Conservation (phyloP, 2,888 invertebrate species). For the Tridacna gigas region DNA sequence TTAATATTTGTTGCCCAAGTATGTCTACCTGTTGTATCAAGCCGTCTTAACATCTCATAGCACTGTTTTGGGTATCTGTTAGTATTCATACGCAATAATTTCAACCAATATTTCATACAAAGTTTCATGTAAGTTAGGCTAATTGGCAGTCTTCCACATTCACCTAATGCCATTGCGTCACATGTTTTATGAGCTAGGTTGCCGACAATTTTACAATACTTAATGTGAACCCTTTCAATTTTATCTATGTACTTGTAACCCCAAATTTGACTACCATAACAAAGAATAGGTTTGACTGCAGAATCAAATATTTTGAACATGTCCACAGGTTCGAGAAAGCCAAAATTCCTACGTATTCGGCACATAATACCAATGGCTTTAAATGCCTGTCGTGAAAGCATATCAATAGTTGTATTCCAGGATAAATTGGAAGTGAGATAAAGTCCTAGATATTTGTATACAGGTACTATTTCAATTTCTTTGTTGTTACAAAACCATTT, state of each 20-base stretch:
- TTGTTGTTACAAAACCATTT: slow-evolving; percentile 29
- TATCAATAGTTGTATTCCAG: too few relatives aligned
- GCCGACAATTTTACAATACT: slow-evolving; percentile 27
- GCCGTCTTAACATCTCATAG: slow-evolving; percentile 26
- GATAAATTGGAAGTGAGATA: too few relatives aligned
- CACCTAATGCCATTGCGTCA: slow-evolving; percentile 28
- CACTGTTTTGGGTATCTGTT: slow-evolving; percentile 34
- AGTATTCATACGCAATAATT: slow-evolving; percentile 26
- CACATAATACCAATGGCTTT: slow-evolving; percentile 7
- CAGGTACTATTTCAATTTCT: slow-evolving; percentile 35
- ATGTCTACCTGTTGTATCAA: too few relatives aligned
- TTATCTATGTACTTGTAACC: too few relatives aligned
- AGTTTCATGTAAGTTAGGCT: slow-evolving; percentile 10
- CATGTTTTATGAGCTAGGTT: slow-evolving; percentile 19
- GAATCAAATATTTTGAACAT: slow-evolving; percentile 31
- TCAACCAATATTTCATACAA: slow-evolving; percentile 36
- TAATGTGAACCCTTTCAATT: too few relatives aligned
- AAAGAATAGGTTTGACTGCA: too few relatives aligned
- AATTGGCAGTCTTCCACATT: slow-evolving; percentile 35
- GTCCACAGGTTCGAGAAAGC: too few relatives aligned
- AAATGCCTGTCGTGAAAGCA: too few relatives aligned
- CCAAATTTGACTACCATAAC: too few relatives aligned
- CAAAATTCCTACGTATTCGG: slow-evolving; percentile 5
- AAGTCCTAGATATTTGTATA: too few relatives aligned
- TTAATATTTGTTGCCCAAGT: too few relatives aligned